Conservation (phyloP, 2,113 vertebrate genomes). For the Leucopternis melanops region DNA sequence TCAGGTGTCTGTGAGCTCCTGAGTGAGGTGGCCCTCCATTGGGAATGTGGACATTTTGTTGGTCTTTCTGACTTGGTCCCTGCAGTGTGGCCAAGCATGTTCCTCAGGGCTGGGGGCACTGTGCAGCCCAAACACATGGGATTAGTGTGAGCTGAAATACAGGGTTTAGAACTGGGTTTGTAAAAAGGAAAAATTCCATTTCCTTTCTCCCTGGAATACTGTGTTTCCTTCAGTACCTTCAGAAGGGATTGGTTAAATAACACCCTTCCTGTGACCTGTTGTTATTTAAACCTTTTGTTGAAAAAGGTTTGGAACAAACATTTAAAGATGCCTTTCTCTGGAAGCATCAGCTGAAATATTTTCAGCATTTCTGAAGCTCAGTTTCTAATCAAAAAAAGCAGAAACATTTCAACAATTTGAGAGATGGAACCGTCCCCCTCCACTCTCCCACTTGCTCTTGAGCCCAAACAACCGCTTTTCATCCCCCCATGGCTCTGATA, state of each 20-base stretch:
- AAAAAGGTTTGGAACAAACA: background rate
- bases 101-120: background rate
- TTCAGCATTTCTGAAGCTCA: background rate
- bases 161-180: background rate
- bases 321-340: background rate
- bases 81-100: background rate
- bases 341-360: background rate
- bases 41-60: background rate
- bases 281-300: background rate
- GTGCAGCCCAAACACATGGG: background rate
- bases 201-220: background rate
- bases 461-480: background rate
- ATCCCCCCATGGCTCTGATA: background rate
- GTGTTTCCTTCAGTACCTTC: background rate
- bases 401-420: background rate
- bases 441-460: background rate
- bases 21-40: background rate
- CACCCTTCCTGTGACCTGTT: background rate
- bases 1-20: background rate
- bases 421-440: background rate
- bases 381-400: background rate
- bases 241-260: background rate
- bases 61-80: background rate
- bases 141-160: background rate
- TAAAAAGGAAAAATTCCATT: background rate